Conservation (phyloP, 2,888 invertebrate species). For the Spatulosminthurus flaviceps region DNA sequence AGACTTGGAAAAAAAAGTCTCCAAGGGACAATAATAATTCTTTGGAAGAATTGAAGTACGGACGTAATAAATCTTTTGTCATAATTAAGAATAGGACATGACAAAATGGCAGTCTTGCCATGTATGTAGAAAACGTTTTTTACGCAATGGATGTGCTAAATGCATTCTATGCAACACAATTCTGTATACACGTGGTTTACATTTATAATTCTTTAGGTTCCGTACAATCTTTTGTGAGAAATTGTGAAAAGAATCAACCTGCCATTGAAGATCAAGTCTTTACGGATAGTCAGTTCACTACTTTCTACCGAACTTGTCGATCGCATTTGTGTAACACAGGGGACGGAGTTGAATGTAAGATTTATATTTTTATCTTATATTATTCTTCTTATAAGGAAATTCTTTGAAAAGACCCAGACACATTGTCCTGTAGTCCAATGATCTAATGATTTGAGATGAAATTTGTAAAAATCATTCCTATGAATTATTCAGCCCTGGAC, state of each 20-base stretch:
- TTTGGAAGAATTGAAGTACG: neutral
- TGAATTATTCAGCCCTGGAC: neutral
- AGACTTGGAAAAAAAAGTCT: neutral
- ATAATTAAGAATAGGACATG: neutral
- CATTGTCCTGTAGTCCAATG: too few relatives aligned
- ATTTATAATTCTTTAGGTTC: slow-evolving; percentile 24
- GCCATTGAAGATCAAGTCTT: slow-evolving; percentile 11
- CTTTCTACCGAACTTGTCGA: slow-evolving; percentile 38
- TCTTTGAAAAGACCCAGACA: too few relatives aligned
- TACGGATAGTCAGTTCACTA: neutral
- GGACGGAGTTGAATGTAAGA: slow-evolving; percentile 29
- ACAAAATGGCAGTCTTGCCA: too few relatives aligned
- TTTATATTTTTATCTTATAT: neutral
- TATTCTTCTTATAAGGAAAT: too few relatives aligned
- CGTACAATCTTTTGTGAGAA: slow-evolving; percentile 20
- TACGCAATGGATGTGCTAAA: neutral
- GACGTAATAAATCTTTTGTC: neutral
- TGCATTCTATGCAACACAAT: neutral
- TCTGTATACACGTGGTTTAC: slow-evolving; percentile 1
- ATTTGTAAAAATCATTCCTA: neutral
- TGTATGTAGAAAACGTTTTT: neutral
- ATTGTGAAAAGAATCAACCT: slow-evolving; percentile 33
- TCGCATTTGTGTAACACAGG: slow-evolving; percentile 42
- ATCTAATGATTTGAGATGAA: neutral
- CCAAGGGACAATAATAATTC: neutral